Evolutionary conservation across 1,140 invertebrate species (phyloP).

Genomic region (Apis cerana): DNA sequence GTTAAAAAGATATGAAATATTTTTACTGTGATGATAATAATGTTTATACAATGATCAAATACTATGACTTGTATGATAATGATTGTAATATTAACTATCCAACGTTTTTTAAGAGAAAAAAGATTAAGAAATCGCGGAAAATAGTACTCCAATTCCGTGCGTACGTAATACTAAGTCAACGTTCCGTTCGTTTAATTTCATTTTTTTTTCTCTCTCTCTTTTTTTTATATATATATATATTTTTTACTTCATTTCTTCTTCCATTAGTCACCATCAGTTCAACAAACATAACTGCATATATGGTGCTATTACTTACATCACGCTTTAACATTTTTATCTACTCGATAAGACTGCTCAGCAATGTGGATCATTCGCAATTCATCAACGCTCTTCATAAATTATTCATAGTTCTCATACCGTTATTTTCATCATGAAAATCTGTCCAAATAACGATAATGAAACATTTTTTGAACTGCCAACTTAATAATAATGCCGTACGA

Average conservation of each 20-base stretch:
- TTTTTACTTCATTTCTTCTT: constrained; percentile 18
- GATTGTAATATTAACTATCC: constrained; percentile 69
- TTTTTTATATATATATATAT: not conserved
- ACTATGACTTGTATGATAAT: constrained; percentile 75
- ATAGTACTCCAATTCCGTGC: constrained; percentile 48
- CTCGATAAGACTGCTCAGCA: constrained; percentile 70
- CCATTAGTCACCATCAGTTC: constrained; percentile 58
- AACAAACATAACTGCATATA: constrained; percentile 61
- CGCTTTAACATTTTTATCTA: constrained; percentile 62
- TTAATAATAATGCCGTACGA: constrained; percentile 73
- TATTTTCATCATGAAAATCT: constrained; percentile 51
- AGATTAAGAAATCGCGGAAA: constrained; percentile 49
- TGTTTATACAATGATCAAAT: constrained; percentile 81
- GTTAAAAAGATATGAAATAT: constrained; percentile 77
- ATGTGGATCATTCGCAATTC: constrained; percentile 52
- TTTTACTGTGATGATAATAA: constrained; percentile 83
- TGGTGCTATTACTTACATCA: constrained; percentile 69
- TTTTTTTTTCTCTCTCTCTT: constrained; percentile 29
- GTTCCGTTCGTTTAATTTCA: constrained; percentile 64
- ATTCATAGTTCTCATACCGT: constrained; percentile 49
- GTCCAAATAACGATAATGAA: constrained; percentile 52
- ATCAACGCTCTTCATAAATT: constrained; percentile 50
- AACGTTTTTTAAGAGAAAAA: constrained; percentile 68
- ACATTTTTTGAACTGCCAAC: constrained; percentile 74
- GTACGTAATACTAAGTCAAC: constrained; percentile 65